Base-by-base conservation (phyloP, 1,140 invertebrate genomes). In the Panagrolaimus sp. region DNA sequence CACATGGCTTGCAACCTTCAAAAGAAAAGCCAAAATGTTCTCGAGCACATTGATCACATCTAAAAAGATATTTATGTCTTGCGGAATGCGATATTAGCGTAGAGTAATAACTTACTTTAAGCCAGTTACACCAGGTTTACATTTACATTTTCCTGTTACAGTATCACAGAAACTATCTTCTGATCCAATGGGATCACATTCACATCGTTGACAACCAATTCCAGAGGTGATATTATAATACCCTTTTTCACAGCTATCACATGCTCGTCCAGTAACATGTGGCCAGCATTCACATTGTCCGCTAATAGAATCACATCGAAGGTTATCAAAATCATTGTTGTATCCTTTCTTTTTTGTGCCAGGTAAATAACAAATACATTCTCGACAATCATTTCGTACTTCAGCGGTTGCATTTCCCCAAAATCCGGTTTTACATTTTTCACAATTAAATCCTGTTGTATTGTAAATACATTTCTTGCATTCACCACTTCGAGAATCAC, bases 391-490 rank as follows among this genome's bases (percentile, higher is more conserved):
- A 25, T 68, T 68, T 62, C 81, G 81, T 9, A 61, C 16, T 46
- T 82, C 77, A 9, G 65, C 44, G 23, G 80, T 53, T 14, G 75
- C 84, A 78, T 87, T 81, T 25, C 85, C 85, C 75, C 83, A 87
- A 78, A 81, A 85, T 74, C 91, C 92, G 65, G 90, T 87, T 70
- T 93, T 85, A 86, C 95, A 98, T 79, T 89, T 89, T 72, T 96
- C 93, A 83, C 95, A 88, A 87, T 79, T 82, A 65, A 77, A 84
- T 3, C 95, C 96, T 31, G 88, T 91, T 2, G 94, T 96, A 77
- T 95, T 94, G 82, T 95, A 91, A 68, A 97, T 94, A 83, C 96
- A 98, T 80, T 96, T 96, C 0, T 94, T 84, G 87, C 96, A 98
- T 82, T 94, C 90, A 47, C 95, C 96, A 25, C 90, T 93, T 27